Evolutionary conservation across 2,888 invertebrate species (phyloP), one percentile per base, ranked within the genome.

Genomic region (Agriopis aurantiaria): DNA sequence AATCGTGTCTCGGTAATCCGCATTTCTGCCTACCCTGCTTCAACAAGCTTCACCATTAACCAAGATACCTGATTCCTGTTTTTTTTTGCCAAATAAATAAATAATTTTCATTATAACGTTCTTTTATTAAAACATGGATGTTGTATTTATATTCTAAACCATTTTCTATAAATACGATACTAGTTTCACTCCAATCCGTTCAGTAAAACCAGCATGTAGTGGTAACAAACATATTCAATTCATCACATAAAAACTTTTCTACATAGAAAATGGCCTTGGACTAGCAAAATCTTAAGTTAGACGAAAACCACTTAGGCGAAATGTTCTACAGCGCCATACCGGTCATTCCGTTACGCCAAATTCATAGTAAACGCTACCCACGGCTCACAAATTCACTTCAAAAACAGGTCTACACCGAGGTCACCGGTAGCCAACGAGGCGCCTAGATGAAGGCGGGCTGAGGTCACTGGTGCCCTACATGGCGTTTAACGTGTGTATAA

Each of bases 401-500:
- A 65, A 61, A 75, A 75, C 77, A 78, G 74, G 75, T 78, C 75
- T 76, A 74, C 73, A 72, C 75, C 76, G 77, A 78, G 78, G 75
- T 76, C 78, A 79, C 78, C 75, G 77, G 78, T 78, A 76, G 71
- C 77, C 77, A 75, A 76, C 79, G 77, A 73, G 79, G 76, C 78
- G 75, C 75, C 69, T 73, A 73, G 72, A 71, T 73, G 69, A 73
- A 72, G 73, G 75, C 71, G 73, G 71, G 75, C 71, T 75, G 75
- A 71, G 75, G 73, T 75, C 69, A 67, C 71, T 71, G 71, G 70
- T 73, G 73, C 56, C 65, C 72, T 60, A 64, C 67, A 68, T 65
- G 67, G 62, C 56, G 56, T 43, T 41, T 12, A 56, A 56, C 56
- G 56, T 56, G 56, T n/a, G n/a, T n/a, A n/a, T n/a, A n/a, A n/a